Evolutionary conservation across 2,797 vertebrate genomes (phyloP), one percentile per base, ranked within the genome.

Genomic region (Pyrrhura leucotis): DNA sequence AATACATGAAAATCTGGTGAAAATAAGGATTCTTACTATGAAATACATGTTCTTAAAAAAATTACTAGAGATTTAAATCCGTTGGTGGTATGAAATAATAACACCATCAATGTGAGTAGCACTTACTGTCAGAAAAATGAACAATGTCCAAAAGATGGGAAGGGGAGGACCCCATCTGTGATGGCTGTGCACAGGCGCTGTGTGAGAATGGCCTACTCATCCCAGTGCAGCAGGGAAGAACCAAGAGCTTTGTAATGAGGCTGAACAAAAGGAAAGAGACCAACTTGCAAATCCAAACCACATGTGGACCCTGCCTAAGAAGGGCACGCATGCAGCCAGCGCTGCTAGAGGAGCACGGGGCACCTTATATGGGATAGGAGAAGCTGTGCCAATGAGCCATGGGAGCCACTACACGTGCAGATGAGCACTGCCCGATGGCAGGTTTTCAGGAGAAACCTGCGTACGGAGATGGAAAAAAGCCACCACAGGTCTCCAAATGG

Each of bases 361-460:
- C 50, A 62, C 68, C 54, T 53, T 33, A 21, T 22, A 40, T 37
- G 47, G 35, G 11, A 17, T 37, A 47, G 20, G 19, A 35, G 20
- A 62, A 73, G 59, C 12, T 0, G 1, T 28, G 28, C 25, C 5
- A 2, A 12, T 12, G 71, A 75, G 58, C 75, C 45, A 7, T 0
- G 0, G n/a, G 14, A 80, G 12, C 29, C 0, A 0, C 18, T 39
- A 35, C 21, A 26, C 0, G 0, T 10, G 42, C 44, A 53, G 67
- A 17, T 0, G 8, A n/a, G 33, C 62, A 48, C 37, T 76, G 45
- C 6, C 23, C 51, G 0, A 0, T 6, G 23, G 22, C 53, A 82
- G 28, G 15, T 63, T 79, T 81, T 82, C 25, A 23, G 62, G 5
- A 68, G 59, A 76, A 82, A 61, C 33, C 12, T 21, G 2, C 9